Percentiles rank a stretch among this genome's conserved stretches.
Conservation (phyloP, 1,140 invertebrate species). For the Saccostrea cuccullata region DNA sequence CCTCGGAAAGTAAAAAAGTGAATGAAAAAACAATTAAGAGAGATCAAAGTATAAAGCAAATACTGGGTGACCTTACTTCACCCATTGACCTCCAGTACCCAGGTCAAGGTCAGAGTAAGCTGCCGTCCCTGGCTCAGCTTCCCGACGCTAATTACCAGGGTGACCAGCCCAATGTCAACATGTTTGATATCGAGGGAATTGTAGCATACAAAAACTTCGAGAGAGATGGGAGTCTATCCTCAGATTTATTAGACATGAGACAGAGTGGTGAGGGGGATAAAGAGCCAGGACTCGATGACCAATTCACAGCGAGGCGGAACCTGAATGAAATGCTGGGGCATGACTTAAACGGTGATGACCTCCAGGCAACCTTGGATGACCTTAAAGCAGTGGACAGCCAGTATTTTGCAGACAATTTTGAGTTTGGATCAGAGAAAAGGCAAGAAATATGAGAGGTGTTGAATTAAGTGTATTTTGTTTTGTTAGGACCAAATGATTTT, state of each 20-base stretch:
- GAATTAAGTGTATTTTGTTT: not conserved
- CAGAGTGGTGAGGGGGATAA: not conserved
- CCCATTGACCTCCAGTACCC: not conserved
- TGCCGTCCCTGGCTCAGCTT: conserved; percentile 13
- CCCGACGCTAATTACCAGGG: conserved; percentile 47
- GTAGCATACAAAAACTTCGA: not conserved
- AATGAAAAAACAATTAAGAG: conserved; percentile 15
- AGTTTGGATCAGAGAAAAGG: conserved; percentile 7
- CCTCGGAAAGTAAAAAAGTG: not conserved
- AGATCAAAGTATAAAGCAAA: conserved; percentile 34
- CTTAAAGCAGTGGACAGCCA: conserved; percentile 52
- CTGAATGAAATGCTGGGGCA: conserved; percentile 30
- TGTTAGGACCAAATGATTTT: not conserved
- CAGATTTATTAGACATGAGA: not conserved
- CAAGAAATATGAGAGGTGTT: not conserved
- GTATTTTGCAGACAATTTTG: conserved; percentile 54
- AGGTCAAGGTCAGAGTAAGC: not conserved
- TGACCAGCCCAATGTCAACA: conserved; percentile 40
- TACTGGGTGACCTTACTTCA: conserved; percentile 26
- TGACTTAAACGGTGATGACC: conserved; percentile 48
- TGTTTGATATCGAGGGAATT: conserved; percentile 8
- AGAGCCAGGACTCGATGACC: not conserved
- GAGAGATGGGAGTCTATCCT: not conserved
- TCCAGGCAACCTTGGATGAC: conserved; percentile 54
- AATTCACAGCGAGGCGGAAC: conserved; percentile 47